Percentiles rank a stretch among this genome's conserved stretches.
phyloP scores from a whole-genome alignment of 2,113 vertebrate genomes.

The Lota lota region DNA sequence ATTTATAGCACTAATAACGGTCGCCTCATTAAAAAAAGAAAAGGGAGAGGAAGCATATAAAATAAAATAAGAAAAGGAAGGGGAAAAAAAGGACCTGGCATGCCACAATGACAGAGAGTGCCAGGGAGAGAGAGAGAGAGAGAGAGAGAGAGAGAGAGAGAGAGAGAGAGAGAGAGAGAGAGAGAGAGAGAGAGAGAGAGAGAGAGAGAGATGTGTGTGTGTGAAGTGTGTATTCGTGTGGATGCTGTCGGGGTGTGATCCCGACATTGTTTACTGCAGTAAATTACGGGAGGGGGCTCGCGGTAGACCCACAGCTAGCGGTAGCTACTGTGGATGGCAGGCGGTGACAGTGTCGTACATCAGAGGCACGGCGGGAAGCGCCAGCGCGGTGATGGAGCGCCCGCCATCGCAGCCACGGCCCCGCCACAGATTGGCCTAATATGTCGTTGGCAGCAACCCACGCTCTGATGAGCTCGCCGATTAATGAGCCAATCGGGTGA shows the following conservation, averaged over 20 bases:
- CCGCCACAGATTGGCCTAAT: conserved; percentile 88
- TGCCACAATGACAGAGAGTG: conserved; percentile 44
- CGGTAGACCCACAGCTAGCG: conserved; percentile 74
- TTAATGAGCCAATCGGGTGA: conserved; percentile 78
- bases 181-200: too few relatives aligned
- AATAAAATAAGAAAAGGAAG: conserved; percentile 45
- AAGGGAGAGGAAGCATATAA: conserved; percentile 71
- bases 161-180: conserved; percentile 35
- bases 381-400: conserved; percentile 62
- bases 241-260: conserved; percentile 61
- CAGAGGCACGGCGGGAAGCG: conserved; percentile 75
- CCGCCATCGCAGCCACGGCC: conserved; percentile 34
- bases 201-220: conserved; percentile 50
- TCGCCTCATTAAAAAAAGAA: conserved; percentile 96
- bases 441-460: conserved; percentile 79
- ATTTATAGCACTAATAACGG: conserved; percentile 99
- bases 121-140: too few relatives aligned
- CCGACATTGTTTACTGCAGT: conserved; percentile 94
- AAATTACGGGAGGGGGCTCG: conserved; percentile 82
- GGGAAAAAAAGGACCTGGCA: conserved; percentile 51
- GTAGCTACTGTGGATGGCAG: conserved; percentile 84
- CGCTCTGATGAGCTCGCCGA: conserved; percentile 85
- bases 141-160: too few relatives aligned
- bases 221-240: conserved; percentile 41
- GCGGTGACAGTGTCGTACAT: conserved; percentile 90